Base-by-base conservation (phyloP, 1,140 invertebrate genomes). In the Sesamia nonagrioides region DNA sequence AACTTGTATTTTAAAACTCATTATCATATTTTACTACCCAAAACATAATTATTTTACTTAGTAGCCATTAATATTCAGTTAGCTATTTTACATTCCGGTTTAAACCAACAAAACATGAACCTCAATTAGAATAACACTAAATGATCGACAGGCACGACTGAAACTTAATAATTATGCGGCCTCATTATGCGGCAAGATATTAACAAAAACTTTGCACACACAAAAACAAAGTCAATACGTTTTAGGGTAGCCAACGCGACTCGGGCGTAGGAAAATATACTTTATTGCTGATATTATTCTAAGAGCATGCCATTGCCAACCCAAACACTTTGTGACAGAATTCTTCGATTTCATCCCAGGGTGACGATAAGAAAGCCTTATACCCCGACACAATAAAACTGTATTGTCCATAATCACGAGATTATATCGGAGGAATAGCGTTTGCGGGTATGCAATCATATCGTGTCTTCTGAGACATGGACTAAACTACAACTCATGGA, bases 371-470 rank as follows among this genome's bases (percentile, higher is more conserved):
- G 54, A 40, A 27, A 74, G n/a, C 71, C 71, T 74, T 74, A 74
- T 74, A 60, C 54, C 71, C 71, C 79, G 56, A 60, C 77, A 78
- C 78, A 78, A 81, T 81, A 81, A 80, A 83, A 73, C 79, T 71
- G 58, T 77, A 77, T 79, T 83, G 75, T 77, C 78, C 79, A 78
- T 83, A 81, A 83, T 81, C 82, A 77, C 48, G 27, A 77, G 66
- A 79, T 78, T 81, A 78, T 80, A 78, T 80, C 60, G 73, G 66
- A 69, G 61, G 71, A 61, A 79, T 66, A 74, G 27, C 54, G 52
- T 60, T 45, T 74, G 71, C 21, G 37, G 54, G 37, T 60, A 60
- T 74, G 71, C 71, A 71, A 71, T 71, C 68, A 71, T 37, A 71
- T 71, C 68, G 68, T 21, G 48, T 37, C 21, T 18, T 58, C 11